These are phyloP conservation scores for Aricia agestis DNA, from an alignment of 1,140 invertebrate species.

Conservation along the genomic window DNA sequence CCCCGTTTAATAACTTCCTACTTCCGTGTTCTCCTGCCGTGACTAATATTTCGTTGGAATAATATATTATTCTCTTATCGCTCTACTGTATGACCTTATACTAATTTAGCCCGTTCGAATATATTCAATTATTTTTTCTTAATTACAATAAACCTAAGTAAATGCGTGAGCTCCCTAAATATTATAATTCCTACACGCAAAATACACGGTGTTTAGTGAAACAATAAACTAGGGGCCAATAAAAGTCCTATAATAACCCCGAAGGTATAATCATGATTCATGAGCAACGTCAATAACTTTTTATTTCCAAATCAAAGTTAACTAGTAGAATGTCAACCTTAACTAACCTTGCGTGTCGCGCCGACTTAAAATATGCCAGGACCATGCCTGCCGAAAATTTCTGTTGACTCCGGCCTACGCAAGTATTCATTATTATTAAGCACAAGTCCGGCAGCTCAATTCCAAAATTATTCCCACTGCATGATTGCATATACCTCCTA, in stretches of 20 bases:
- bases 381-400: conserved; percentile 11
- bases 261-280: conserved; percentile 15
- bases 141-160: neutral
- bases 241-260: conserved; percentile 4
- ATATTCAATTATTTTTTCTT: conserved; percentile 5
- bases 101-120: neutral
- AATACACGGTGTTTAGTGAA: conserved; percentile 10
- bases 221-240: conserved; percentile 8
- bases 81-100: neutral
- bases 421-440: neutral
- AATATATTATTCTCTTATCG: neutral
- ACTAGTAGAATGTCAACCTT: conserved; percentile 13
- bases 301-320: conserved; percentile 16
- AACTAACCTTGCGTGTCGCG: conserved; percentile 9
- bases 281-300: conserved; percentile 13
- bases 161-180: conserved; percentile 2
- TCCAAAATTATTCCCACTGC: too few species aligned
- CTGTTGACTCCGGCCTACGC: neutral
- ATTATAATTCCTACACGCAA: neutral
- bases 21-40: neutral
- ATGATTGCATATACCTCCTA: too few species aligned
- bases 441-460: neutral
- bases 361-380: conserved; percentile 4
- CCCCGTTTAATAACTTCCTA: neutral
- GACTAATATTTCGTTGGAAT: neutral